Conservation (phyloP, 2,797 vertebrate species). For the Nyctalus aviator region DNA sequence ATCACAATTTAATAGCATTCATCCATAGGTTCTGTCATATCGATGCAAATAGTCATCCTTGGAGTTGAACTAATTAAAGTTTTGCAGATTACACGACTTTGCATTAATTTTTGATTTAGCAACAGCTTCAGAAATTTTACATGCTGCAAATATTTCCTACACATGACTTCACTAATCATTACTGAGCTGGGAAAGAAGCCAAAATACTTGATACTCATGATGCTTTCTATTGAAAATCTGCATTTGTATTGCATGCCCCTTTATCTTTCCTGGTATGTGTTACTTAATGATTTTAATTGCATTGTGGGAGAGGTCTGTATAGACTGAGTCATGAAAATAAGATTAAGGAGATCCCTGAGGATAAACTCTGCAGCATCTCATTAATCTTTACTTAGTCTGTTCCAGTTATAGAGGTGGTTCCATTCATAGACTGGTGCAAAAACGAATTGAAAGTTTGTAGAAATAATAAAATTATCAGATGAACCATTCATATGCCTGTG, state of each 20-base stretch:
- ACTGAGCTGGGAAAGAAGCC: conserved; percentile 77
- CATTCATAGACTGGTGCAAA: not conserved
- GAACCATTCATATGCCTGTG: not conserved
- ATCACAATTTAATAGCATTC: conserved; percentile 37
- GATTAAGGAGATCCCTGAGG: conserved; percentile 43
- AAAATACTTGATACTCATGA: conserved; percentile 64
- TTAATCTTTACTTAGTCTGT: conserved; percentile 46
- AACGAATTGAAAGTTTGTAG: conserved; percentile 13
- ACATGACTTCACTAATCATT: conserved; percentile 80
- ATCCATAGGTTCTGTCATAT: not conserved
- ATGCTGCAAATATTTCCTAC: conserved; percentile 76
- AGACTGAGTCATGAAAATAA: conserved; percentile 66
- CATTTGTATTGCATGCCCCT: not conserved
- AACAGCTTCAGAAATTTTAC: conserved; percentile 79
- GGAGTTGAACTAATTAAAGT: conserved; percentile 78
- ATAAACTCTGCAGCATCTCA: conserved; percentile 51
- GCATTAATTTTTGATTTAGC: conserved; percentile 78
- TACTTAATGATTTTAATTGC: conserved; percentile 74
- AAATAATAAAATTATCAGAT: conserved; percentile 9
- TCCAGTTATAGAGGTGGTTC: not conserved
- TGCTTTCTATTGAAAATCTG: conserved; percentile 64
- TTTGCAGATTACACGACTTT: conserved; percentile 73
- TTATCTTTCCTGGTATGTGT: conserved; percentile 56
- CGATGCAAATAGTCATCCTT: conserved; percentile 66
- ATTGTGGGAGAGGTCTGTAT: not conserved